Base-by-base conservation (phyloP, 2,888 invertebrate species). In the Noctua fimbriata region DNA sequence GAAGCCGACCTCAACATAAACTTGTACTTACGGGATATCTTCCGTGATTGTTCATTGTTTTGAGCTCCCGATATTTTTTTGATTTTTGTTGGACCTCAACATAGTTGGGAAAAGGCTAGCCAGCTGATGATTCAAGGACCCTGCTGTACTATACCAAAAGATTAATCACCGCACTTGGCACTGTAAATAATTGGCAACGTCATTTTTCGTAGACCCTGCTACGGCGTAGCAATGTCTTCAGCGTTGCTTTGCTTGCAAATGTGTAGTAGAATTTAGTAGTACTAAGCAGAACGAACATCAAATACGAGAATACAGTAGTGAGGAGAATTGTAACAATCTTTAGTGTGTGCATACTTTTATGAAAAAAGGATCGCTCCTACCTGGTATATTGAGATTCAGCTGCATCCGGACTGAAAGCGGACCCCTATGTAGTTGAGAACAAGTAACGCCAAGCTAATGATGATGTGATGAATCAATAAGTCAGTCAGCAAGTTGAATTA, bases 151-250 rank as follows among this genome's bases (percentile, higher is more conserved):
- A 14, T 58, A 58, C 14, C 12, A n/a, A 58, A n/a, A 58, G 14
- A n/a, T n/a, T n/a, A n/a, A 28, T n/a, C 58, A 12, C 58, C n/a
- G 16, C n/a, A n/a, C 12, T 58, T n/a, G 58, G 14, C n/a, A 36
- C 36, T 36, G 4, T 36, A 36, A 36, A 36, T 36, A 36, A 36
- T 36, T 36, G 36, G 0, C 36, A 4, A 36, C 12, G 2, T 60
- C 69, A 69, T 44, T 5, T 71, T 73, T 71, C 71, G 47, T 73
- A 73, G 71, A 47, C n/a, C 24, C 71, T 2, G n/a, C 73, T 47
- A 73, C 47, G 73, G 24, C 73, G 71, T 73, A 73, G 73, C 71
- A 47, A 32, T n/a, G 10, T 18, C 44, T 41, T 44, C 67, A 44
- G 44, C 2, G 12, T n/a, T 58, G 55, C 44, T 69, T 44, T 44